Conservation (phyloP, 2,797 vertebrate genomes). For the Xyrichtys novacula region DNA sequence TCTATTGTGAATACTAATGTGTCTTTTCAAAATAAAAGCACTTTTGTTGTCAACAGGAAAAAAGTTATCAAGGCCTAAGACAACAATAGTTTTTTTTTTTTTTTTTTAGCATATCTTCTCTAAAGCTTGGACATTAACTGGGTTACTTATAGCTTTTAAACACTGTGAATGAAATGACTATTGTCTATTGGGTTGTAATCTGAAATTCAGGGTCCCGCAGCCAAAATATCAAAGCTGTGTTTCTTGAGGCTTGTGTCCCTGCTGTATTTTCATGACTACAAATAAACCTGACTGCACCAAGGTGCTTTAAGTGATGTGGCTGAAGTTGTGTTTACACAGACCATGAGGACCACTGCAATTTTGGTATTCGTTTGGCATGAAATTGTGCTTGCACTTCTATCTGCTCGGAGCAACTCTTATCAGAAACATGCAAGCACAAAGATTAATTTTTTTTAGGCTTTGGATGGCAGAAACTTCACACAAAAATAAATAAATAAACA, state of each 20-base stretch:
- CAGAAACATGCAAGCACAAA: constrained; percentile 38
- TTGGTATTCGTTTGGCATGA: constrained; percentile 47
- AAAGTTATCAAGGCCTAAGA: no score
- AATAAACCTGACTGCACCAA: neutral
- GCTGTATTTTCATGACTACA: neutral
- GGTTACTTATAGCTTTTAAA: no score
- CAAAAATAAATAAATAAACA: neutral
- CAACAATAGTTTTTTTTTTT: no score
- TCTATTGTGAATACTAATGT: no score
- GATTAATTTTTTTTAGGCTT: constrained; percentile 28
- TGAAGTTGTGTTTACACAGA: constrained; percentile 27
- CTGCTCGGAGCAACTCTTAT: constrained; percentile 40
- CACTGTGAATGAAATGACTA: no score
- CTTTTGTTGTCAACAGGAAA: no score
- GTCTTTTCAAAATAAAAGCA: no score
- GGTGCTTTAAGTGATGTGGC: constrained; percentile 2
- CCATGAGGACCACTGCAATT: constrained; percentile 21
- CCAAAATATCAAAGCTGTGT: no score
- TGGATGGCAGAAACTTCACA: constrained; percentile 35
- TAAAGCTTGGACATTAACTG: no score
- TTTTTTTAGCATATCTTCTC: no score
- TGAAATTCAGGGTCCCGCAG: no score
- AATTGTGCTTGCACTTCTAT: constrained; percentile 44
- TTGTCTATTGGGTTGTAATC: no score
- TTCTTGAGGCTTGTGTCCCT: neutral